Conservation (phyloP, 2,888 invertebrate species). For the Philopedon plagiatum region DNA sequence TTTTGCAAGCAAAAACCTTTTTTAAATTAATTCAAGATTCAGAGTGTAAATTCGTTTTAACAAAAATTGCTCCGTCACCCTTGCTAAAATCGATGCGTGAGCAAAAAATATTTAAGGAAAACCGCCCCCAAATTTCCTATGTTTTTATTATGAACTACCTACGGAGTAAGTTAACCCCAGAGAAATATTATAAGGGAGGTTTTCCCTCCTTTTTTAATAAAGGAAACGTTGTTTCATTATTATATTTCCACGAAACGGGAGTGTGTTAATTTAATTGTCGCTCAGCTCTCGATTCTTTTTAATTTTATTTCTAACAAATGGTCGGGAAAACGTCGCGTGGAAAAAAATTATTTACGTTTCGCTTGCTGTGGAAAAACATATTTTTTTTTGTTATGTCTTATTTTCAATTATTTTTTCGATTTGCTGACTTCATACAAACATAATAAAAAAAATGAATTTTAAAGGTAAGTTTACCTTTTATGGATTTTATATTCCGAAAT, state of each 20-base stretch:
- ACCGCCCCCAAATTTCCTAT: slow-evolving; percentile 15
- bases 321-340: slow-evolving; percentile 7
- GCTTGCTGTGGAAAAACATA: background rate
- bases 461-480: no score
- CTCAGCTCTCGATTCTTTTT: slow-evolving; percentile 4
- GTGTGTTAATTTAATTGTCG: slow-evolving; percentile 29
- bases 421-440: background rate
- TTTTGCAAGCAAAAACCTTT: no score
- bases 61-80: background rate
- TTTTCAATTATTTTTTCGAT: background rate
- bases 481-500: no score
- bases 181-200: background rate
- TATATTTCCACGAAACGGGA: slow-evolving; percentile 23
- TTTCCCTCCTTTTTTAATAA: slow-evolving; percentile 31
- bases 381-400: background rate
- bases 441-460: no score
- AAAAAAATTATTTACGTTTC: slow-evolving; percentile 23
- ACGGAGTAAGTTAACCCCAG: background rate
- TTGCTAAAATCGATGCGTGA: slow-evolving; percentile 14
- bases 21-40: no score
- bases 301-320: slow-evolving; percentile 28
- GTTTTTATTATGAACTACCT: slow-evolving; percentile 30
- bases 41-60: no score
- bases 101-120: background rate
- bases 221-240: slow-evolving; percentile 30